Base-by-base conservation (phyloP, 2,888 invertebrate species). In the Thecophora atra region DNA sequence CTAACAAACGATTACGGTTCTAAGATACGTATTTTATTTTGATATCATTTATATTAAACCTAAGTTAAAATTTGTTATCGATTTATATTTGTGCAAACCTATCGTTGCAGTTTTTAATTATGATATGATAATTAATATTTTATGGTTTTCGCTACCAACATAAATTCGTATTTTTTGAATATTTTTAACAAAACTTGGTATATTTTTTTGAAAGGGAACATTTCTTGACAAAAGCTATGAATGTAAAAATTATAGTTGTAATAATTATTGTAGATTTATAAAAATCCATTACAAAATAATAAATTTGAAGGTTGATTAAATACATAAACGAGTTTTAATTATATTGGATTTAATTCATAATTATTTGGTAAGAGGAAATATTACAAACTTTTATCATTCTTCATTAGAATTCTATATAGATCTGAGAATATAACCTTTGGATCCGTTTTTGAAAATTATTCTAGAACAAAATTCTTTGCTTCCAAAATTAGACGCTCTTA, bases 231-330 rank as follows among this genome's bases (percentile, higher is more conserved):
- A 37, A 56, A 68, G 58, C 56, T 68, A 68, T 70, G 37, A 28
- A 30, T 70, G 70, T 70, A 70, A 63, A 70, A 70, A 63, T 24
- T 52, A 52, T 52, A 63, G 63, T 69, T 70, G 51, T 70, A 70
- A 69, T 60, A 60, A 69, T 60, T n/a, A 58, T 42, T 28, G 52
- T 68, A 68, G 58, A 58, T 68, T 68, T 68, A 47, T n/a, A 44
- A 69, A 67, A 54, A 37, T 37, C 37, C 37, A 37, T 37, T 37
- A 37, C 37, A 37, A 37, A 6, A 37, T 11, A 65, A 51, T 51
- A 51, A 28, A 65, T 52, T 28, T 51, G 52, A 65, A 26, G 26
- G 28, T 54, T n/a, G 3, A 54, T 21, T 54, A 51, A 65, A 19
- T 42, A 21, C 44, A 19, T 8, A 64, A 44, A 47, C 17, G 51